Evolutionary conservation across 2,888 invertebrate genomes (phyloP).

Genomic region (Lissocephala sabroskyi): DNA sequence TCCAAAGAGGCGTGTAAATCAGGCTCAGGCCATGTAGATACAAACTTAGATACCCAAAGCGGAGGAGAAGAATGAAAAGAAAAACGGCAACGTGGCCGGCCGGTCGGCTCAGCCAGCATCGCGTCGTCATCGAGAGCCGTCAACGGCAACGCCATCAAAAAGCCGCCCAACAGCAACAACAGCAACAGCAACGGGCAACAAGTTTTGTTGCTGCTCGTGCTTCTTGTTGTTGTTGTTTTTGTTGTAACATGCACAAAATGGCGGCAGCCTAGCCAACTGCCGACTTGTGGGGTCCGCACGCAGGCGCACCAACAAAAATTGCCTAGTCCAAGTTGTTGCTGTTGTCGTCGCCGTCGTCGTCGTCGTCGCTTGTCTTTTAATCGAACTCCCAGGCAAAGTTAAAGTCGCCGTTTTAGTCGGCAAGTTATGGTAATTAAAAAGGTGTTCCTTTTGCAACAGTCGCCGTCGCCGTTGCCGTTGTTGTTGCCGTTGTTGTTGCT

Average conservation of each 20-base stretch:
- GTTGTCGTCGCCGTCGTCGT: conserved; percentile 2
- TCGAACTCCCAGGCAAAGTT: conserved; percentile 29
- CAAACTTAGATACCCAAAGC: conserved; percentile 28
- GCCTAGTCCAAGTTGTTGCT: conserved; percentile 13
- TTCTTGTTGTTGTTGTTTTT: not conserved
- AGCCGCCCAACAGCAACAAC: too few relatives aligned
- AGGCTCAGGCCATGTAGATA: conserved; percentile 23
- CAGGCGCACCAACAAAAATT: conserved; percentile 23
- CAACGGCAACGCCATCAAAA: conserved; percentile 4
- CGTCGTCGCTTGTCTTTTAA: conserved; percentile 44
- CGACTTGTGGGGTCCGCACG: conserved; percentile 54
- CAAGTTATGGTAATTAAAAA: conserved; percentile 69
- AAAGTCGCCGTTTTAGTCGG: conserved; percentile 18
- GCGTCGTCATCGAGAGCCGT: conserved; percentile 9
- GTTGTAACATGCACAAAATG: conserved; percentile 46
- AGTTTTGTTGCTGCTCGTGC: not conserved
- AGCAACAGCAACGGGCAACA: not conserved
- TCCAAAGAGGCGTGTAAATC: conserved; percentile 46
- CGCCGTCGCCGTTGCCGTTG: conserved; percentile 14
- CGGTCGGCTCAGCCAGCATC: conserved; percentile 11
- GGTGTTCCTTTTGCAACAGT: conserved; percentile 59
- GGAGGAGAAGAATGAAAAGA: conserved; percentile 6
- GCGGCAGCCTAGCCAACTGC: conserved; percentile 16
- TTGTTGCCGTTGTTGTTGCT: conserved; percentile 22
- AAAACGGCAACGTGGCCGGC: not conserved